phyloP scores from a whole-genome alignment of 1,140 invertebrate species.

The Drosophila lini region DNA sequence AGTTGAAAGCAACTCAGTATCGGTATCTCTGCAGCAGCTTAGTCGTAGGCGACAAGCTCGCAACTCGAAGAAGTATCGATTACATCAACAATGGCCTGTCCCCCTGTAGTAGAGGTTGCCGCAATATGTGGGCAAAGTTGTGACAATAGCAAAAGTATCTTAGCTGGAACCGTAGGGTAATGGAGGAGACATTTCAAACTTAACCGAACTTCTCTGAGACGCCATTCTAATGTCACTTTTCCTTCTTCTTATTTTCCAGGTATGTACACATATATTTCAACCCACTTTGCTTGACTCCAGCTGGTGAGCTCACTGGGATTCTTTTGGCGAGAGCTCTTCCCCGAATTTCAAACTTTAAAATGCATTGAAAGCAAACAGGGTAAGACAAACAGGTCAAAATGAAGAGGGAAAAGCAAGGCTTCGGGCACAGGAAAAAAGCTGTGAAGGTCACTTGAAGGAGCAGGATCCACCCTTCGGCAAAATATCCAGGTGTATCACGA shows the following conservation, averaged over 20 bases:
- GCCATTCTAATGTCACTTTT: slow-evolving; percentile 18
- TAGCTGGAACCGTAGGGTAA: background rate
- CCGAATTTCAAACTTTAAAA: slow-evolving; percentile 62
- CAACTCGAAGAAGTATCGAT: slow-evolving; percentile 61
- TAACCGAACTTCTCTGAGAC: slow-evolving; percentile 1
- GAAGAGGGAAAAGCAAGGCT: slow-evolving; percentile 17
- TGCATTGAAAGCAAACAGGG: slow-evolving; percentile 66
- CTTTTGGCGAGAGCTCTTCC: slow-evolving; percentile 6
- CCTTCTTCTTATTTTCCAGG: slow-evolving; percentile 36
- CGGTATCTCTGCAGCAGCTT: slow-evolving; percentile 16
- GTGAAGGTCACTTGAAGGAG: slow-evolving; percentile 73
- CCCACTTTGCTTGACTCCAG: background rate
- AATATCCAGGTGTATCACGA: slow-evolving; percentile 49
- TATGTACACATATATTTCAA: slow-evolving; percentile 34
- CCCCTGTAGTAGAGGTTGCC: background rate
- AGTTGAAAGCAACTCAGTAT: slow-evolving; percentile 33
- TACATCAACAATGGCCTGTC: slow-evolving; percentile 39
- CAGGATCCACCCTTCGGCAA: slow-evolving; percentile 14
- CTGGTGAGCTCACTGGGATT: slow-evolving; percentile 3
- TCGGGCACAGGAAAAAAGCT: slow-evolving; percentile 21
- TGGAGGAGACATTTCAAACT: slow-evolving; percentile 15
- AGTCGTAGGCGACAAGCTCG: slow-evolving; percentile 52
- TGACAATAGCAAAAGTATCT: slow-evolving; percentile 15
- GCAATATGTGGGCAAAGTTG: slow-evolving; percentile 15
- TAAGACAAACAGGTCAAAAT: slow-evolving; percentile 38